phyloP scores from a whole-genome alignment of 2,113 vertebrate genomes.

The Sinocyclocheilus grahami region DNA sequence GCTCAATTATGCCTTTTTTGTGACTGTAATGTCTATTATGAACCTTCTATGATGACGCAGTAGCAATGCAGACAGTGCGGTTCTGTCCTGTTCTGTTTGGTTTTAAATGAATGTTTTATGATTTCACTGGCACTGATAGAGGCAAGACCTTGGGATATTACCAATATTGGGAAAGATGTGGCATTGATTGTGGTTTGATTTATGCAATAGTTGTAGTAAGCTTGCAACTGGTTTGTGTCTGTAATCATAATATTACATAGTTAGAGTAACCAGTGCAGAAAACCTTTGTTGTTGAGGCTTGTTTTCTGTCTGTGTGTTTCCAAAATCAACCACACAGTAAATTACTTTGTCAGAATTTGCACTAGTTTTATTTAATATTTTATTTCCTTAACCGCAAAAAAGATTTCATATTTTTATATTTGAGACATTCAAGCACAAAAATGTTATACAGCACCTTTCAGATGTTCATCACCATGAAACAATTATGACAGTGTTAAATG shows the following conservation, averaged over 20 bases:
- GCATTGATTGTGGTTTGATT: constrained; percentile 8
- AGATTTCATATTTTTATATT: no score
- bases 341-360: not conserved
- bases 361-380: not conserved
- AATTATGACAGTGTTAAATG: not conserved
- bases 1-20: not conserved
- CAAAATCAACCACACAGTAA: no score
- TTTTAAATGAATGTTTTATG: not conserved
- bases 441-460: not conserved
- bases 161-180: not conserved
- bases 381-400: no score
- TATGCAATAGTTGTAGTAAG: not conserved
- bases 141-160: not conserved
- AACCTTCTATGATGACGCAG: not conserved
- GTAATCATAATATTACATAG: not conserved
- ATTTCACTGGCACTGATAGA: not conserved
- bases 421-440: no score
- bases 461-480: not conserved
- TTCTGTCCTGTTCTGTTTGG: not conserved
- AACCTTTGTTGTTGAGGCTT: no score
- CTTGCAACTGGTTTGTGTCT: not conserved
- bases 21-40: not conserved
- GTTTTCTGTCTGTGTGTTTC: no score
- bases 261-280: not conserved
- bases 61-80: not conserved